These are phyloP conservation scores for Adrianichthys oophorus DNA, from an alignment of 2,797 vertebrate species.

Conservation along the genomic window DNA sequence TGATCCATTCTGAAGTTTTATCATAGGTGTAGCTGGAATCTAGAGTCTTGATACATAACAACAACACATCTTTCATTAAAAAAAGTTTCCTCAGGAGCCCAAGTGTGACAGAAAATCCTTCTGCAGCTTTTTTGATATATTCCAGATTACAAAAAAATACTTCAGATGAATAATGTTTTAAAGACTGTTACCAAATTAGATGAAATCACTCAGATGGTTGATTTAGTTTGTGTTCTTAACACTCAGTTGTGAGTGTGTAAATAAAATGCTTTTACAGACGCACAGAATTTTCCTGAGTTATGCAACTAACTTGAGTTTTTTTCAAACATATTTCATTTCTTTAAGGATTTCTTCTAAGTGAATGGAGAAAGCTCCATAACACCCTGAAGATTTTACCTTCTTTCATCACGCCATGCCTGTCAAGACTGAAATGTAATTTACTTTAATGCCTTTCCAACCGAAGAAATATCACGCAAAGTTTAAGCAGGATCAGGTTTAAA, in stretches of 20 bases:
- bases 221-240: not conserved
- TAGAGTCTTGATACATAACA: not conserved
- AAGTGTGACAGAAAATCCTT: slow-evolving; percentile 1
- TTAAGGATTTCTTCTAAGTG: slow-evolving; percentile 32
- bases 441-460: slow-evolving; percentile 49
- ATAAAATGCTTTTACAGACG: not conserved
- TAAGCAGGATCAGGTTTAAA: slow-evolving; percentile 43
- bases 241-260: not conserved
- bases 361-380: slow-evolving; percentile 32
- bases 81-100: slow-evolving; percentile 1
- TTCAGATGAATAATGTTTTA: not conserved
- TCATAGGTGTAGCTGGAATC: not conserved
- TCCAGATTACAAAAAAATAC: not conserved
- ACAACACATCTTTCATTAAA: not conserved
- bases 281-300: slow-evolving; percentile 20
- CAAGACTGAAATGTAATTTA: slow-evolving; percentile 52
- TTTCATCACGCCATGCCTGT: slow-evolving; percentile 44
- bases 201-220: not conserved
- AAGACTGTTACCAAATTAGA: not conserved
- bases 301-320: slow-evolving; percentile 29
- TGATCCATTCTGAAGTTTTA: not conserved
- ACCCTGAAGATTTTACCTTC: slow-evolving; percentile 35
- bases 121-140: not conserved
- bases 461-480: slow-evolving; percentile 36
- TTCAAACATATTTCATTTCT: slow-evolving; percentile 23